Percentiles rank a stretch among this genome's conserved stretches.
These are phyloP conservation scores for Drosophila littoralis DNA, from an alignment of 1,140 invertebrate species.

Conservation along the genomic window DNA sequence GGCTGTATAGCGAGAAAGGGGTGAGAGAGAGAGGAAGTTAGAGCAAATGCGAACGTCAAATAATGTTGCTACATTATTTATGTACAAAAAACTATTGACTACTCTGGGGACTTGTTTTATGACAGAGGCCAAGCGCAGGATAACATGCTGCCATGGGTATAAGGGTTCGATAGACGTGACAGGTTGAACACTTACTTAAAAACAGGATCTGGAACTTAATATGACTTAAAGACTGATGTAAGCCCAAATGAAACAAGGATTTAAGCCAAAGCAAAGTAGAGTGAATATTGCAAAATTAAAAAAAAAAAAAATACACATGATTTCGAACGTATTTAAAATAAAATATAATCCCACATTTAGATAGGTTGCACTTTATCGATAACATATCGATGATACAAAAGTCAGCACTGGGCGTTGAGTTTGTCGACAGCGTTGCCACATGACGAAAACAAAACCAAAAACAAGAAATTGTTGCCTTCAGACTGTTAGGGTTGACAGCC, in stretches of 20 bases:
- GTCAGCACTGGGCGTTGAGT: not conserved
- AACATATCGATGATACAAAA: constrained; percentile 7
- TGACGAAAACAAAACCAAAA: not conserved
- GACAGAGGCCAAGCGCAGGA: not conserved
- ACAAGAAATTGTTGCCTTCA: not conserved
- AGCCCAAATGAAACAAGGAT: too few relatives aligned
- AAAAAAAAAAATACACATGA: too few relatives aligned
- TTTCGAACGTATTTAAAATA: too few relatives aligned
- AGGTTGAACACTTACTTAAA: too few relatives aligned
- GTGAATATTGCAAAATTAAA: too few relatives aligned
- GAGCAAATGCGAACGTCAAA: not conserved
- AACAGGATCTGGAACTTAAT: not conserved
- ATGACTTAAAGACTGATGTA: not conserved
- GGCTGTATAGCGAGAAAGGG: not conserved
- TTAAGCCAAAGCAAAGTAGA: too few relatives aligned
- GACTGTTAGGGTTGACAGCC: constrained; percentile 24
- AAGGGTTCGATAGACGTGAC: not conserved
- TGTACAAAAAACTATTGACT: constrained; percentile 10
- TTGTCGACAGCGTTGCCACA: not conserved
- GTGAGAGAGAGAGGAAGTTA: too few relatives aligned
- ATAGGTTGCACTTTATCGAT: not conserved
- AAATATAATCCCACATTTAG: too few relatives aligned
- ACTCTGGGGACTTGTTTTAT: constrained; percentile 12
- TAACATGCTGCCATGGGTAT: not conserved
- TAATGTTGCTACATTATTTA: constrained; percentile 13